Base-by-base conservation (phyloP, 2,797 vertebrate species). In the Pitangus sulphuratus region DNA sequence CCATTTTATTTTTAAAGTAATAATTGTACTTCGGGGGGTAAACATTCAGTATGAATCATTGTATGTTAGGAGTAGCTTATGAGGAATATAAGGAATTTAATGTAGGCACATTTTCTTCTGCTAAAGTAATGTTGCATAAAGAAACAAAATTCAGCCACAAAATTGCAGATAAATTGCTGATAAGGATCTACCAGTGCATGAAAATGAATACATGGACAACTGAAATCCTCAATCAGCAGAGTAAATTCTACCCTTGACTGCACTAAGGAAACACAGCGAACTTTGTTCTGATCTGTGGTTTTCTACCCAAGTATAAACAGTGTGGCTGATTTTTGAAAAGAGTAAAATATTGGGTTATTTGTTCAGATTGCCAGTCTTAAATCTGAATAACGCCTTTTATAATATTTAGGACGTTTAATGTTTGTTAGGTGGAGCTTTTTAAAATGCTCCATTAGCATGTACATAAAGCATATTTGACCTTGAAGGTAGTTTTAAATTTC, bases 181-280 rank as follows among this genome's bases (percentile, higher is more conserved):
- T 83, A 80, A 54, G 40, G 68, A 83, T 51, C 53, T 92, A 77
- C 19, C 71, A 75, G 40, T 54, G 64, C 78, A 37, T 68, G 60
- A 92, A 90, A 87, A 53, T 57, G 45, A 85, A 80, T 56, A 60
- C 20, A 64, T 0, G 2, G 42, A 58, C 70, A 84, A 31, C 42
- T 56, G 62, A 96, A 91, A 77, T 33, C 56, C 84, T 86, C 50
- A 42, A 56, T 92, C 66, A 93, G 78, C 84, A 60, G 47, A 65
- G 30, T 62, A 35, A 85, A 77, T 83, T 74, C 57, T 76, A 39
- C 74, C 42, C 77, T 79, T 92, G 70, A 33, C 86, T 89, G 48
- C 64, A 26, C 42, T 84, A 47, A 62, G 68, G 37, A 87, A 92
- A 85, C 40, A 47, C 60, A 78, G n/a, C 16, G 81, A 81, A 76